Percentiles rank a stretch among this genome's conserved stretches.
phyloP scores from a whole-genome alignment of 2,888 invertebrate genomes.

The Eupithecia inturbata region DNA sequence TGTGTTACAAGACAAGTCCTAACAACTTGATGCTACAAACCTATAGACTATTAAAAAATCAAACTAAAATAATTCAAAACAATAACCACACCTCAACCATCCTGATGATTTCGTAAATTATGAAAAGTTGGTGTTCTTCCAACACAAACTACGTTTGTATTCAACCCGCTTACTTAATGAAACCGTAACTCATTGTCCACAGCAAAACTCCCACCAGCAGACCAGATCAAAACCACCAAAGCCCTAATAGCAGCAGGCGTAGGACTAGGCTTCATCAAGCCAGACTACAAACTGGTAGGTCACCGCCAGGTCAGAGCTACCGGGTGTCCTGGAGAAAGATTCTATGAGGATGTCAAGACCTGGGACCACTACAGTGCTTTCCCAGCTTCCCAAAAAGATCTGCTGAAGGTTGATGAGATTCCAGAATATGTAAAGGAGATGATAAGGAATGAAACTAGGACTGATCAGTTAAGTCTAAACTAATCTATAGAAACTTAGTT shows the following conservation, averaged over 20 bases:
- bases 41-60: background rate
- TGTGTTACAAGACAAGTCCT: too few relatives aligned
- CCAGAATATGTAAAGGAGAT: conserved; percentile 44
- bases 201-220: conserved; percentile 80
- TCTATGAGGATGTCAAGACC: conserved; percentile 84
- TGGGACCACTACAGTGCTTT: conserved; percentile 83
- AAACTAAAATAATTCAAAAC: background rate
- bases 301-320: conserved; percentile 74
- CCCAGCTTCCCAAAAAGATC: conserved; percentile 55
- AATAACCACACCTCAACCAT: background rate
- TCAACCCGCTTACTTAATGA: background rate
- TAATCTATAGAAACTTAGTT: too few relatives aligned
- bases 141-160: too few relatives aligned
- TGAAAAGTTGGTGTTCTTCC: too few relatives aligned
- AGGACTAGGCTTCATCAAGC: conserved; percentile 82
- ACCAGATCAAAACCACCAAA: conserved; percentile 84
- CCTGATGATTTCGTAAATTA: too few relatives aligned
- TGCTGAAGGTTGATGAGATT: conserved; percentile 53
- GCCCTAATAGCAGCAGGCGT: conserved; percentile 86
- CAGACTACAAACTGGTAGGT: conserved; percentile 52
- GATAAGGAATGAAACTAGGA: conserved; percentile 30
- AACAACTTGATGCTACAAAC: too few relatives aligned
- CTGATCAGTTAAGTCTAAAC: background rate
- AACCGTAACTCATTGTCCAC: conserved; percentile 10
- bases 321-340: conserved; percentile 86